Percentiles rank a stretch among this genome's conserved stretches.
These are phyloP conservation scores for Pterophyllum scalare DNA, from an alignment of 2,113 vertebrate genomes.

Conservation along the genomic window DNA sequence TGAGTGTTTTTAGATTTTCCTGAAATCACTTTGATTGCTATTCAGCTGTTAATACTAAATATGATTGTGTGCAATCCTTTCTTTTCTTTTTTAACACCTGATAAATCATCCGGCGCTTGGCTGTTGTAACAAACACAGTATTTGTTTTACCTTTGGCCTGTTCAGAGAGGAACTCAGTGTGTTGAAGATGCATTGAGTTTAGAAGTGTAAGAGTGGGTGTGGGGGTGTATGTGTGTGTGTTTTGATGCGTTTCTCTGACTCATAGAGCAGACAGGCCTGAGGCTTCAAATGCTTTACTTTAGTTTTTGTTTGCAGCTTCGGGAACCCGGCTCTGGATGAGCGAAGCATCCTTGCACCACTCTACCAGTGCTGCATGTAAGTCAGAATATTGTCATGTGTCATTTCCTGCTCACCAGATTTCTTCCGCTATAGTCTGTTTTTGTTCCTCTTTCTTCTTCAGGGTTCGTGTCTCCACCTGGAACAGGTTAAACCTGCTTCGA, in stretches of 20 bases:
- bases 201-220: not conserved
- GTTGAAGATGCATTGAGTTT: too few species aligned
- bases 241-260: not conserved
- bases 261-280: not conserved
- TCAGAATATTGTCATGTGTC: not conserved
- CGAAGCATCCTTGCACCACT: slow-evolving; percentile 97
- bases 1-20: not conserved
- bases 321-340: slow-evolving; percentile 94
- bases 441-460: slow-evolving; percentile 63
- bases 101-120: not conserved
- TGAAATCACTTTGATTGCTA: not conserved
- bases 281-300: not conserved
- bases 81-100: too few species aligned
- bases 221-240: not conserved
- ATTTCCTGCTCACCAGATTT: not conserved
- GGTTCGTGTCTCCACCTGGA: slow-evolving; percentile 96
- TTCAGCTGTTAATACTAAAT: too few species aligned
- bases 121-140: not conserved
- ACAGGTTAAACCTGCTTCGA: slow-evolving; percentile 91
- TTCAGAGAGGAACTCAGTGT: not conserved
- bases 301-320: slow-evolving; percentile 84
- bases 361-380: slow-evolving; percentile 99
- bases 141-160: too few species aligned
- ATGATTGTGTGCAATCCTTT: too few species aligned
- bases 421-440: not conserved